Evolutionary conservation across 2,113 vertebrate species (phyloP).

Genomic region (Caranx melampygus): DNA sequence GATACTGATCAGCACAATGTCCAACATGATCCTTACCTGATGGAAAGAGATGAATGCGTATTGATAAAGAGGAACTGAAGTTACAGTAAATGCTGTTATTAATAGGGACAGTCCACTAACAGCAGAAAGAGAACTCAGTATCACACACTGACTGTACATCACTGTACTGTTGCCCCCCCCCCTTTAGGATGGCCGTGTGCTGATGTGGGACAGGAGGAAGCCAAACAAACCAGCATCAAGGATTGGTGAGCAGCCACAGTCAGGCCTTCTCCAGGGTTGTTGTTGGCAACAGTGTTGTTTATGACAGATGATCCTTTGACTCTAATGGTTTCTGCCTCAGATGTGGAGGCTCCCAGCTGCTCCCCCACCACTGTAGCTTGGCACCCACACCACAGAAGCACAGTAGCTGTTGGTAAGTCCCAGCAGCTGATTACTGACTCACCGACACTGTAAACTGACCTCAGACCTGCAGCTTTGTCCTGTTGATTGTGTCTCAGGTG

Average conservation of each 20-base stretch:
- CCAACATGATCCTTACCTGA: too few species aligned
- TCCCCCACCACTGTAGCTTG: slow-evolving; percentile 89
- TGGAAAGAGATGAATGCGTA: not conserved
- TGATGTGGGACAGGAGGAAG: slow-evolving; percentile 96
- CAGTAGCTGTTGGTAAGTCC: slow-evolving; percentile 90
- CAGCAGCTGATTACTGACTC: not conserved
- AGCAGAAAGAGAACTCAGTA: not conserved
- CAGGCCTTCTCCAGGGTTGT: not conserved
- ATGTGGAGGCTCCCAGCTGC: slow-evolving; percentile 82
- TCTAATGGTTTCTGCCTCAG: slow-evolving; percentile 64
- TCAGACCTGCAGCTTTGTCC: not conserved
- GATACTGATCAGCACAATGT: slow-evolving; percentile 16
- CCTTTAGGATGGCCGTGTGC: slow-evolving; percentile 89
- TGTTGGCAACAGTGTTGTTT: not conserved
- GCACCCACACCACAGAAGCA: slow-evolving; percentile 91
- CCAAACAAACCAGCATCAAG: slow-evolving; percentile 91
- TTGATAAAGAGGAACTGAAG: not conserved
- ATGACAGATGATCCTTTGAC: not conserved
- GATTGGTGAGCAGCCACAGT: slow-evolving; percentile 83
- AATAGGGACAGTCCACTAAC: not conserved
- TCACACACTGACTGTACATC: too few species aligned
- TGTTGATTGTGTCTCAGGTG: slow-evolving; percentile 81
- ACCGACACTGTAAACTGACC: not conserved
- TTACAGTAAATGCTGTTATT: not conserved
- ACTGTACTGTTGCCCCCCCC: not conserved